Percentiles rank a stretch among this genome's conserved stretches.
Evolutionary conservation across 2,113 vertebrate species (phyloP).

Genomic region (Platycercus adscitus): DNA sequence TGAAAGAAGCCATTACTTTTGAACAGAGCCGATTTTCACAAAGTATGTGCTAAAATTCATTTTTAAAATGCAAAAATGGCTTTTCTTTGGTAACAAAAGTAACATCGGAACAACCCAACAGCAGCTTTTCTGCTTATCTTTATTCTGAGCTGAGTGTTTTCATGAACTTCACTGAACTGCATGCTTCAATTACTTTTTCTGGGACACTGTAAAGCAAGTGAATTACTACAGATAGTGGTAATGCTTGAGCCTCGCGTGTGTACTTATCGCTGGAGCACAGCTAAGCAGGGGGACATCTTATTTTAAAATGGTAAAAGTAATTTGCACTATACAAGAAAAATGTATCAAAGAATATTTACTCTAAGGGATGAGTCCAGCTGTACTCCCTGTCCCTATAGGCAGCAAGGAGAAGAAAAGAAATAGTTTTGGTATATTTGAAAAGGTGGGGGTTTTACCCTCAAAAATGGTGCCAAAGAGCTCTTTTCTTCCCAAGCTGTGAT

Average conservation of each 20-base stretch:
- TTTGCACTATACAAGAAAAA: neutral
- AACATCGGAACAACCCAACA: neutral
- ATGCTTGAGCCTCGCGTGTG: neutral
- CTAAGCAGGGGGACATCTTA: neutral
- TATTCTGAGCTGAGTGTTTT: neutral
- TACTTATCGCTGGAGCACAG: neutral
- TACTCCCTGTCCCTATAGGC: neutral
- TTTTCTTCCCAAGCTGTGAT: neutral
- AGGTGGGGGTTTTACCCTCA: neutral
- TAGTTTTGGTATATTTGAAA: neutral
- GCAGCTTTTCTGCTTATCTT: neutral
- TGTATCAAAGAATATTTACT: neutral
- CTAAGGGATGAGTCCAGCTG: neutral
- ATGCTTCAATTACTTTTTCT: constrained; percentile 27
- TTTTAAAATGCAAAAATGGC: neutral
- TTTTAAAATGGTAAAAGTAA: neutral
- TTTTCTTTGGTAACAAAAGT: neutral
- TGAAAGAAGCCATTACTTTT: constrained; percentile 70
- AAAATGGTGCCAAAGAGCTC: neutral
- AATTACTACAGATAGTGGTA: neutral
- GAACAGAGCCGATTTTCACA: constrained; percentile 4
- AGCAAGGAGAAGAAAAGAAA: neutral
- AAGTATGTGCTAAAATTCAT: neutral
- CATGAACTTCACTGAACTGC: neutral
- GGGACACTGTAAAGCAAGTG: neutral